A percentile compares a stretch with the other conserved stretches of the same genome.
Evolutionary conservation across 2,888 invertebrate genomes (phyloP).

Genomic region (Xanthia togata): DNA sequence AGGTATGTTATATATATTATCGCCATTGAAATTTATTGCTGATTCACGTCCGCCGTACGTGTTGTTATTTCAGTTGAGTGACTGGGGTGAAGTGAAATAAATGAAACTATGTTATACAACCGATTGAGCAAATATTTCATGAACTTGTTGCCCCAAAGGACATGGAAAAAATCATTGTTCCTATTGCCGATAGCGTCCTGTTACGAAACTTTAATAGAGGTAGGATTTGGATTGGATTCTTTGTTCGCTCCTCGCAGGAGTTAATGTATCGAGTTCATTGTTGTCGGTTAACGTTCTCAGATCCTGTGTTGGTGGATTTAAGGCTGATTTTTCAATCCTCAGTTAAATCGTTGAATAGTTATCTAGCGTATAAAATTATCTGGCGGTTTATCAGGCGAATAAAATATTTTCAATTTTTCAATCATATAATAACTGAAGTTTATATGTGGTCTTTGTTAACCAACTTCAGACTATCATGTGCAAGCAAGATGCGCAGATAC

Average conservation of each 20-base stretch:
- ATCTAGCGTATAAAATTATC: too few relatives aligned
- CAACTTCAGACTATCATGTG: too few relatives aligned
- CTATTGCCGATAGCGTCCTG: conserved; percentile 74
- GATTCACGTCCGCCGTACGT: conserved; percentile 83
- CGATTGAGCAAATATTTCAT: conserved; percentile 89
- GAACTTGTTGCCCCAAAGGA: conserved; percentile 87
- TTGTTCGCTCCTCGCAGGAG: conserved; percentile 54
- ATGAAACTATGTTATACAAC: conserved; percentile 89
- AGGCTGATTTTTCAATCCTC: too few relatives aligned
- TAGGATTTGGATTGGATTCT: conserved; percentile 70
- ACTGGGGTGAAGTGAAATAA: conserved; percentile 88
- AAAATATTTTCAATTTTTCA: too few relatives aligned
- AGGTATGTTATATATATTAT: conserved; percentile 67
- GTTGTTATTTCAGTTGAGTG: conserved; percentile 88
- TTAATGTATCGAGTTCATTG: conserved; percentile 57
- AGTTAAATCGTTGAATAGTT: too few relatives aligned
- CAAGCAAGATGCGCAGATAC: too few relatives aligned
- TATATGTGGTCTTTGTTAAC: too few relatives aligned
- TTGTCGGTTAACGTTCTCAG: conserved; percentile 45
- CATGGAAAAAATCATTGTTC: conserved; percentile 80
- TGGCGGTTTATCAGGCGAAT: too few relatives aligned
- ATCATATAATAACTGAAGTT: too few relatives aligned
- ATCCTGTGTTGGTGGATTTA: conserved; percentile 17
- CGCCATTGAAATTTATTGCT: conserved; percentile 84
- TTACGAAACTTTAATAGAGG: conserved; percentile 73